phyloP scores from a whole-genome alignment of 2,888 invertebrate genomes.

The Agrochola macilenta region DNA sequence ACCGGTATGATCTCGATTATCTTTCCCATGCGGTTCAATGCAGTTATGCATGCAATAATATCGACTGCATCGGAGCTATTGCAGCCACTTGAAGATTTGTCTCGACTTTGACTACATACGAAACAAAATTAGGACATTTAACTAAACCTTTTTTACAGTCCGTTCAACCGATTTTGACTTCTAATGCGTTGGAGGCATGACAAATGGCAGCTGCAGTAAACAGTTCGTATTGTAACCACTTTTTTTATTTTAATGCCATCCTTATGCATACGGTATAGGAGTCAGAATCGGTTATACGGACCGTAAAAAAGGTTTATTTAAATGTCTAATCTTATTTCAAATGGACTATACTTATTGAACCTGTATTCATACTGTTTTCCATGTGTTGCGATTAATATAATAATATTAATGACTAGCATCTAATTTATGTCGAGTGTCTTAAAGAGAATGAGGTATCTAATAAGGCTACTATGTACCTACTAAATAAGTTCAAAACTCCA shows the following conservation, averaged over 20 bases:
- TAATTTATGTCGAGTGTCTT: slow-evolving; percentile 3
- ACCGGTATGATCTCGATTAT: slow-evolving; percentile 10
- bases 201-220: too few species aligned
- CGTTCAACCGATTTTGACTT: too few species aligned
- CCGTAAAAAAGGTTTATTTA: too few species aligned
- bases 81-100: neutral
- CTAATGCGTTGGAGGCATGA: too few species aligned
- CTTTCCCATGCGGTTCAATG: neutral
- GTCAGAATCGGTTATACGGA: too few species aligned
- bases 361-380: neutral
- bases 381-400: neutral
- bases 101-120: neutral
- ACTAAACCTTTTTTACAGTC: too few species aligned
- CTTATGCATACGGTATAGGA: too few species aligned
- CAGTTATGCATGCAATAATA: neutral
- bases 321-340: too few species aligned
- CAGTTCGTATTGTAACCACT: too few species aligned
- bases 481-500: neutral
- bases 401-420: neutral
- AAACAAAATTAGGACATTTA: too few species aligned
- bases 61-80: neutral
- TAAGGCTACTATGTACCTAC: neutral
- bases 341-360: slow-evolving; percentile 1
- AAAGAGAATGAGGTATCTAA: neutral
- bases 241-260: too few species aligned